Base-by-base conservation (phyloP, 2,888 invertebrate species). In the Phaonia tiefii region DNA sequence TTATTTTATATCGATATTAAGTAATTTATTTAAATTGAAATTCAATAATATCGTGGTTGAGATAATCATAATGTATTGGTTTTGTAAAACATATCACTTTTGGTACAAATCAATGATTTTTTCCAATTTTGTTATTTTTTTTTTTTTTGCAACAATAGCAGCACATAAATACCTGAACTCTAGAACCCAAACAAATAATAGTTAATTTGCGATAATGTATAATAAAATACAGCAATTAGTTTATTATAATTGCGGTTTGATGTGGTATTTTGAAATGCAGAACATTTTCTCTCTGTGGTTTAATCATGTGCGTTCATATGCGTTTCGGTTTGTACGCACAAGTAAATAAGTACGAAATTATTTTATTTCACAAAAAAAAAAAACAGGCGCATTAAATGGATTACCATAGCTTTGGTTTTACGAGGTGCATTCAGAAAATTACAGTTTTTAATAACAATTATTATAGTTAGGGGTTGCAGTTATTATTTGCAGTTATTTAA, bases 231-330 rank as follows among this genome's bases (percentile, higher is more conserved):
- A 31, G 60, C 60, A 60, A 60, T 60, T 60, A 60, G 60, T 60
- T 60, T 39, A 60, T 60, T 60, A 37, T 60, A 60, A 60, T 60
- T 60, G 60, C 15, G 60, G 60, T 60, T 60, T 60, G 60, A 39
- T 39, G 60, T 20, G 54, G 13, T 25, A 54, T 11, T 20, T 31
- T 31, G 3, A 3, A 31, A 31, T 1, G 54, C 15, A 49, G 1
- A 8, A 54, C 11, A 3, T 11, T 3, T 54, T 4, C 20, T 54
- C 13, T 54, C 49, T 4, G 54, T 54, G 25, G 25, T 54, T 54
- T 11, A 25, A 54, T 25, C 25, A 25, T 22, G 8, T 54, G n/a
- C n/a, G n/a, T n/a, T n/a, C n/a, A n/a, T n/a, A n/a, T n/a, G n/a
- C n/a, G n/a, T n/a, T n/a, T n/a, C n/a, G n/a, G n/a, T n/a, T n/a